These are phyloP conservation scores for Caenorhabditis japonica DNA, from an alignment of 2,888 invertebrate species.

Conservation along the genomic window DNA sequence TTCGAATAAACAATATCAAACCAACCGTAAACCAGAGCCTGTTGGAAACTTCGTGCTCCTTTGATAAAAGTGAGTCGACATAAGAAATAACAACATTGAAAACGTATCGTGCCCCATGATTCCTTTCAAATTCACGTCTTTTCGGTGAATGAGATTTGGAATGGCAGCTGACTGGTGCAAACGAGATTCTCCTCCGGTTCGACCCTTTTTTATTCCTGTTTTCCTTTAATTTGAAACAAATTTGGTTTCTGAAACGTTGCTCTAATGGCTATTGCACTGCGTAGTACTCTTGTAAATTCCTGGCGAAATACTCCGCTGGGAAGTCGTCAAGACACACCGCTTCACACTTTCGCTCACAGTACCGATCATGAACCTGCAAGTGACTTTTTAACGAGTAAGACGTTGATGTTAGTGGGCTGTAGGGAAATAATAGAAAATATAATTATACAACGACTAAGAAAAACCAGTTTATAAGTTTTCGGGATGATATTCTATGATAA, in stretches of 20 bases:
- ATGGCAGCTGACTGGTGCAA: too few relatives aligned
- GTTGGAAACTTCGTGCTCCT: constrained; percentile 59
- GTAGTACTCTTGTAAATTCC: neutral
- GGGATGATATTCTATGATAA: too few relatives aligned
- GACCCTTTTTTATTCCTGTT: neutral
- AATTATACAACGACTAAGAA: too few relatives aligned
- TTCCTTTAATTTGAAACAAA: neutral
- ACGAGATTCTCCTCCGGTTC: too few relatives aligned
- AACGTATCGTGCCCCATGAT: too few relatives aligned
- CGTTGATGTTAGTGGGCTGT: too few relatives aligned
- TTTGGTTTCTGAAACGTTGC: neutral
- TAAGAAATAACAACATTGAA: too few relatives aligned
- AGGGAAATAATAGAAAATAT: too few relatives aligned
- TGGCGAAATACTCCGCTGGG: constrained; percentile 2
- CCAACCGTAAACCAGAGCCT: constrained; percentile 59
- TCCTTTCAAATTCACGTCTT: too few relatives aligned
- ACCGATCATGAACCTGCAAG: constrained; percentile 18
- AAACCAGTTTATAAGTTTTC: too few relatives aligned
- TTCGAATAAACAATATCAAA: constrained; percentile 62
- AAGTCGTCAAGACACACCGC: constrained; percentile 3
- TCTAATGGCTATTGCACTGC: constrained; percentile 5
- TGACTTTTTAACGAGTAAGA: constrained; percentile 1
- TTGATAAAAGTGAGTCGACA: constrained; percentile 62
- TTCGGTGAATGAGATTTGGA: too few relatives aligned
- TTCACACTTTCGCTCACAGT: neutral